Base-by-base conservation (phyloP, 2,113 vertebrate species). In the Entelurus aequoreus region DNA sequence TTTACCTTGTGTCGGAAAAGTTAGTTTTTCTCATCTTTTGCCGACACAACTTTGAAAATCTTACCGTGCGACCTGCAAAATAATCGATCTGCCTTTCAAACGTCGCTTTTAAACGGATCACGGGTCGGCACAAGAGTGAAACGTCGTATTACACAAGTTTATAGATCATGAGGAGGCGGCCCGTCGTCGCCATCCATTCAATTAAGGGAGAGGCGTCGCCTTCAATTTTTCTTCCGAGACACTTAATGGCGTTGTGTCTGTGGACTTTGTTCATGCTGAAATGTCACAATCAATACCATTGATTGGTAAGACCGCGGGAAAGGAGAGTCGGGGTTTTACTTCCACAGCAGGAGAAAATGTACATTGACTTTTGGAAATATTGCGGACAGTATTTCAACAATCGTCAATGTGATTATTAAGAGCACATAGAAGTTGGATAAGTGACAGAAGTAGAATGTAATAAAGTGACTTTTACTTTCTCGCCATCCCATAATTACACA, bases 21-120 rank as follows among this genome's bases (percentile, higher is more conserved):
- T 28, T 28, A 28, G 28, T 28, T 28, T 28, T 28, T 28, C 28
- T 28, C 28, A 28, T 28, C 28, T 28, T 28, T 62, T 63, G n/a
- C 74, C 87, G 77, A 83, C 0, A 74, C 72, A 83, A 84, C 69
- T 87, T 88, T 60, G 74, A 80, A 85, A 84, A 83, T 82, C 71
- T 80, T 86, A 76, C 76, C 16, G 60, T 67, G 74, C 78, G 78
- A 61, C 82, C 74, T 63, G 49, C 55, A 82, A 81, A 71, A 78
- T 68, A 81, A 90, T 90, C 69, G 85, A 90, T 86, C 79, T 63
- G 63, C 52, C 75, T 85, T 86, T 84, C 72, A 71, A 60, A 78
- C 65, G 75, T 64, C 78, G 65, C 59, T 72, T 78, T 60, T 75
- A 66, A 80, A 81, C 71, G 73, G 74, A 74, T 74, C 72, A 49